These are phyloP conservation scores for Stenodera caucasica DNA, from an alignment of 2,888 invertebrate species.

Conservation along the genomic window DNA sequence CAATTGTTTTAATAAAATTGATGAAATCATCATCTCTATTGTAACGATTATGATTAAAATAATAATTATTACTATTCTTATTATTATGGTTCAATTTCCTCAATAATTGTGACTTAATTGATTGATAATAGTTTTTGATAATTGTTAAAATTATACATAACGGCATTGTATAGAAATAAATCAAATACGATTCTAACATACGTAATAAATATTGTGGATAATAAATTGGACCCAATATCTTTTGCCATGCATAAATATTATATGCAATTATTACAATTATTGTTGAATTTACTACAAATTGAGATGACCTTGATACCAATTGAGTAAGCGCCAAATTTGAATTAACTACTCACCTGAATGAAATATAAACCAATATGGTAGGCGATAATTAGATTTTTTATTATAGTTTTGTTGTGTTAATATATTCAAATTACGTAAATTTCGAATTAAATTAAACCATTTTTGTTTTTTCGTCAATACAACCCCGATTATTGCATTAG, in stretches of 20 bases:
- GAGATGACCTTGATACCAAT: not conserved
- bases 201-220: not conserved
- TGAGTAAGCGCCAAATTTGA: not conserved
- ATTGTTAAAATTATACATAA: not conserved
- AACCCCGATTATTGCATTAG: not conserved
- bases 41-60: not conserved
- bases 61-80: not conserved
- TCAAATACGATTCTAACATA: not conserved
- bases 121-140: not conserved
- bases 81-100: not conserved
- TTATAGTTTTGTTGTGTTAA: not conserved
- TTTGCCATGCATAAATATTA: not conserved
- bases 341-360: not conserved
- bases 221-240: not conserved
- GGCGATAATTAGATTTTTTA: not conserved
- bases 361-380: not conserved
- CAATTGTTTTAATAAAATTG: not conserved
- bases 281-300: not conserved
- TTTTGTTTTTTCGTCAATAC: not conserved
- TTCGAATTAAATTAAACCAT: slow-evolving; percentile 3
- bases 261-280: not conserved
- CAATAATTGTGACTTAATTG: not conserved
- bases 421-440: not conserved
- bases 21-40: slow-evolving; percentile 2
- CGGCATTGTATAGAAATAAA: not conserved